These are phyloP conservation scores for Drosophila guanche DNA, from an alignment of 1,140 invertebrate genomes.

Conservation along the genomic window DNA sequence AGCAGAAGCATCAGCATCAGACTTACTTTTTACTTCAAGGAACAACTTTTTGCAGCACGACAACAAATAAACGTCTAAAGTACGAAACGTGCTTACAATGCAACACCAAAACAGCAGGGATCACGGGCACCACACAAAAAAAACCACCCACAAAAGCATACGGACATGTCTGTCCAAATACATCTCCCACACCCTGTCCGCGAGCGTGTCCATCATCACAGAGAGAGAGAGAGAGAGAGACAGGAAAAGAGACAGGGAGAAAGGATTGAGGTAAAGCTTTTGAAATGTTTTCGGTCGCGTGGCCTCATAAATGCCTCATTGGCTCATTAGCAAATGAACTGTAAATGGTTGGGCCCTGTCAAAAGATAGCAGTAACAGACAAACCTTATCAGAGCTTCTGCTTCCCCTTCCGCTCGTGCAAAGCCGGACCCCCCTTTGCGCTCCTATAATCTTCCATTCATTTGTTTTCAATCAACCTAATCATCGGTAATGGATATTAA, in stretches of 20 bases:
- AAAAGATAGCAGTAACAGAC: slow-evolving; percentile 44
- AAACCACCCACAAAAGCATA: not conserved
- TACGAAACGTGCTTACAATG: slow-evolving; percentile 38
- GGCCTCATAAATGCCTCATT: slow-evolving; percentile 65
- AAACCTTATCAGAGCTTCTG: slow-evolving; percentile 17
- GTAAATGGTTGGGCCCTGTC: slow-evolving; percentile 68
- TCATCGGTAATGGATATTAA: slow-evolving; percentile 41
- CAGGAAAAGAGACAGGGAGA: not conserved
- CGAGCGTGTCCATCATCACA: too few relatives aligned
- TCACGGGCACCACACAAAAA: not conserved
- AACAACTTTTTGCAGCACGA: slow-evolving; percentile 8
- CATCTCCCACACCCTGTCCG: too few relatives aligned
- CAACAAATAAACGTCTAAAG: slow-evolving; percentile 17
- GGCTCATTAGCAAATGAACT: slow-evolving; percentile 76
- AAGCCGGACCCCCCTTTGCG: not conserved
- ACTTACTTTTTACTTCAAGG: too few relatives aligned
- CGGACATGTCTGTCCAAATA: not conserved
- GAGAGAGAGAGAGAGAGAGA: too few relatives aligned
- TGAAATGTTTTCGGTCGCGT: slow-evolving; percentile 33
- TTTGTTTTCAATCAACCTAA: slow-evolving; percentile 47
- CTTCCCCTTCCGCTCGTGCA: not conserved
- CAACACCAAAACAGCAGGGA: slow-evolving; percentile 6
- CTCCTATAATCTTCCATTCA: slow-evolving; percentile 27
- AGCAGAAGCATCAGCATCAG: slow-evolving; percentile 3
- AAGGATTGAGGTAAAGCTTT: slow-evolving; percentile 12